These are phyloP conservation scores for Strigamia crassipes DNA, from an alignment of 2,888 invertebrate genomes.

Conservation along the genomic window DNA sequence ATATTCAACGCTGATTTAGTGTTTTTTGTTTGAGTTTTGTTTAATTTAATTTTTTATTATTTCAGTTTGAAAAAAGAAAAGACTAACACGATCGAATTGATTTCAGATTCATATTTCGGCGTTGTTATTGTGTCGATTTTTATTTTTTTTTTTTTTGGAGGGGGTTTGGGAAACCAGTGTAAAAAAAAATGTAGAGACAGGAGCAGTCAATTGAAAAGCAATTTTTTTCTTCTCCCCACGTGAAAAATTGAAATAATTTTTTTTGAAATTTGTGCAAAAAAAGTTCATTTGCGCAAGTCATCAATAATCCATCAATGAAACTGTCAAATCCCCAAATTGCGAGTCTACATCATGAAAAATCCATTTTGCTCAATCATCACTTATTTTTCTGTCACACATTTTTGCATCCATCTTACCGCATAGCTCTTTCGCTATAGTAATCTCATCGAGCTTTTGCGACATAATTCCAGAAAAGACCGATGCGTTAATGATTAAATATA, in stretches of 20 bases:
- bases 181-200: no score
- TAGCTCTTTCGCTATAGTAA: no score
- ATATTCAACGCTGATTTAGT: no score
- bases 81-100: no score
- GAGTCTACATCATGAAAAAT: not conserved
- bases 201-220: not conserved
- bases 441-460: not conserved
- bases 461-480: not conserved
- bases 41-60: no score
- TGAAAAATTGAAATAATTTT: not conserved
- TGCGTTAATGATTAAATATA: not conserved
- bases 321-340: not conserved
- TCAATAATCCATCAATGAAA: constrained; percentile 6
- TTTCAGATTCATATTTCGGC: no score
- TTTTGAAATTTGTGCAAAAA: not conserved
- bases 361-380: not conserved
- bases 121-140: no score
- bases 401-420: not conserved
- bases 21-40: no score
- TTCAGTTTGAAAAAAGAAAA: no score
- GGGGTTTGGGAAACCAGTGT: no score
- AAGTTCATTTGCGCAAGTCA: not conserved
- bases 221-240: not conserved
- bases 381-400: not conserved
- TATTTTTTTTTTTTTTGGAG: no score